Base-by-base conservation (phyloP, 2,888 invertebrate genomes). In the Pseudococcus jackbeardsleyi region DNA sequence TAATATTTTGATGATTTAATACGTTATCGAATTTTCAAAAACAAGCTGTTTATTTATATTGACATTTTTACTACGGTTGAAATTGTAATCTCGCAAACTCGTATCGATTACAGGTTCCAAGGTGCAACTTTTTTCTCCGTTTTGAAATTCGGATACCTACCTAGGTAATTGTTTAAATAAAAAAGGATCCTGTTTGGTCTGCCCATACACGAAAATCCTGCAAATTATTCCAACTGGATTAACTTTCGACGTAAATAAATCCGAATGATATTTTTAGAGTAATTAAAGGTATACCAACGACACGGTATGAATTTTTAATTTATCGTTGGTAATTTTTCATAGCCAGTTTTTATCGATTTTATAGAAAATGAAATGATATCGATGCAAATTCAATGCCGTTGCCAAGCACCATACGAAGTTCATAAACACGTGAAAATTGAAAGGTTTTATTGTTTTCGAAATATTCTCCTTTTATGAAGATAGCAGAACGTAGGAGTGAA, bases 1-100 rank as follows among this genome's bases (percentile, higher is more conserved):
- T 46, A 46, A 82, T 82, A 46, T n/a, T 46, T 46, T 46, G 42
- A 46, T 82, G 79, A 82, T 82, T 82, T 82, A 82, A 46, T 82
- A 46, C 12, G 0, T 9, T 11, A 46, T 82, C n/a, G 77, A 42
- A 77, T 82, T 82, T 46, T 82, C 8, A 46, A 46, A 82, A 82
- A 82, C 46, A 82, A 82, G 19, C 19, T 12, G 39, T 82, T 82
- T 5, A 46, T 82, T 82, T 39, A 68, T 33, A 72, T 72, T 72
- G 72, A 72, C 72, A 72, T 72, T 72, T 72, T 72, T 33, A 72
- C 72, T 72, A 12, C 17, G 72, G 72, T 17, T 12, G n/a, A 72
- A 72, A 33, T 72, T 64, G 22, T 22, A 22, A 64, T 64, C 19
- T 64, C 17, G 72, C 17, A 72, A 72, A 72, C 72, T 72, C 33